Conservation (phyloP, 2,113 vertebrate species). For the Ictalurus furcatus region DNA sequence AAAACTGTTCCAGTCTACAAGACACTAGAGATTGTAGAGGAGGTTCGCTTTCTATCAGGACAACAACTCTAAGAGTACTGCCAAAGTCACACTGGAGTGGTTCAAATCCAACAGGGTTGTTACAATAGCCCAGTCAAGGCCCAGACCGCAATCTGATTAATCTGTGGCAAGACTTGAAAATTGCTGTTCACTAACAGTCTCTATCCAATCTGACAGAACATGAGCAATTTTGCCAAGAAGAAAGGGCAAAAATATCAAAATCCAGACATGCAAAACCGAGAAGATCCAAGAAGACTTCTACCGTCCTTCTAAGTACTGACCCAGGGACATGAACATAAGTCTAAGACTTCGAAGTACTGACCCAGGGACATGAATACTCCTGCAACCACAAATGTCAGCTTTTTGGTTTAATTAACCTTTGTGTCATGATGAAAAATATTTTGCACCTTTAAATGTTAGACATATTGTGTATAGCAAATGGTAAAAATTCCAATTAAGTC, state of each 20-base stretch:
- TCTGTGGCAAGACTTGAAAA: not conserved
- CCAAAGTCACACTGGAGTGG: not conserved
- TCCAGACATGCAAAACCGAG: not conserved
- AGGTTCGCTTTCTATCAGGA: not conserved
- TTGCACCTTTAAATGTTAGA: constrained; percentile 1
- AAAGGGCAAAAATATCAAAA: not conserved
- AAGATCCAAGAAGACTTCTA: not conserved
- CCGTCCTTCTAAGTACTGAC: not conserved
- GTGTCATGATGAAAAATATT: not conserved
- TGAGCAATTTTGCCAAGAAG: not conserved
- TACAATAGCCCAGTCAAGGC: not conserved
- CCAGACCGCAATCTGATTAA: not conserved
- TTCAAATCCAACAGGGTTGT: not conserved
- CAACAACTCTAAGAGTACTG: not conserved
- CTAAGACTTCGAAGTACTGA: not conserved
- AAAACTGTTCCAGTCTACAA: not conserved
- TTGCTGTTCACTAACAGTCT: not conserved
- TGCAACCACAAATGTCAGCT: not conserved
- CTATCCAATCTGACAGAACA: not conserved
- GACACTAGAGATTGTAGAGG: not conserved
- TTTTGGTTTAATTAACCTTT: constrained; percentile 1
- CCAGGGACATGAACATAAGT: too few species aligned
- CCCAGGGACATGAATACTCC: not conserved
- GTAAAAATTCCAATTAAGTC: not conserved
- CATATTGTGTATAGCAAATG: not conserved